These are phyloP conservation scores for Hucho hucho DNA, from an alignment of 2,113 vertebrate species.

Conservation along the genomic window DNA sequence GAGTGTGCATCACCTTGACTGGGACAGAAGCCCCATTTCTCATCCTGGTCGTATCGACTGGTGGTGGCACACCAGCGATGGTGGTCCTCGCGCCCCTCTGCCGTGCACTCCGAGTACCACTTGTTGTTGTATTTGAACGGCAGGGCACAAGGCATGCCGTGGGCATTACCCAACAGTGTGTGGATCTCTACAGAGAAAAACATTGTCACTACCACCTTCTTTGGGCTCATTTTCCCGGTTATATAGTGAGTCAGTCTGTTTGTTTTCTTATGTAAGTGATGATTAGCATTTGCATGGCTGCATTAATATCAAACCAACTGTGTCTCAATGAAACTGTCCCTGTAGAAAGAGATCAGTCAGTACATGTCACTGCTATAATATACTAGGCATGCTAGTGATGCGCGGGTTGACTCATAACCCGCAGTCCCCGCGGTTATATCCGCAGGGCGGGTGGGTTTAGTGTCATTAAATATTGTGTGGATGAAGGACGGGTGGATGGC, in stretches of 20 bases:
- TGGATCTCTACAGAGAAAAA: slow-evolving; percentile 77
- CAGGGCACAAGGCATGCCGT: slow-evolving; percentile 83
- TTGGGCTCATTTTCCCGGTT: not conserved
- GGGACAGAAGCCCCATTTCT: slow-evolving; percentile 92
- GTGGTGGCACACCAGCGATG: slow-evolving; percentile 88
- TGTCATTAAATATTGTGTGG: too few relatives aligned
- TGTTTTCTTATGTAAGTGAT: too few relatives aligned
- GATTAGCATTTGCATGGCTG: too few relatives aligned
- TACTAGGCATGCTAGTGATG: too few relatives aligned
- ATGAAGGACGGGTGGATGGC: too few relatives aligned
- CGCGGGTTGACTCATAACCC: too few relatives aligned
- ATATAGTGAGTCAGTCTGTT: not conserved
- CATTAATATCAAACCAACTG: too few relatives aligned
- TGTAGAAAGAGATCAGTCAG: too few relatives aligned
- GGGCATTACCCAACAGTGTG: slow-evolving; percentile 85
- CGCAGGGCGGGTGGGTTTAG: too few relatives aligned
- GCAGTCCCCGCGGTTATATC: too few relatives aligned
- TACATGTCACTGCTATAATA: too few relatives aligned
- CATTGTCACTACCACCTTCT: not conserved
- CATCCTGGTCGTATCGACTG: slow-evolving; percentile 81
- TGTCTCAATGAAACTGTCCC: too few relatives aligned
- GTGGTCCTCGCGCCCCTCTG: slow-evolving; percentile 81
- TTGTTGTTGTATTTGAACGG: slow-evolving; percentile 89
- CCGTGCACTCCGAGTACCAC: slow-evolving; percentile 87
- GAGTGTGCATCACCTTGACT: slow-evolving; percentile 71